Percentiles rank a stretch among this genome's conserved stretches.
phyloP scores from a whole-genome alignment of 2,113 vertebrate species.

The Drymodes brunneopygia region DNA sequence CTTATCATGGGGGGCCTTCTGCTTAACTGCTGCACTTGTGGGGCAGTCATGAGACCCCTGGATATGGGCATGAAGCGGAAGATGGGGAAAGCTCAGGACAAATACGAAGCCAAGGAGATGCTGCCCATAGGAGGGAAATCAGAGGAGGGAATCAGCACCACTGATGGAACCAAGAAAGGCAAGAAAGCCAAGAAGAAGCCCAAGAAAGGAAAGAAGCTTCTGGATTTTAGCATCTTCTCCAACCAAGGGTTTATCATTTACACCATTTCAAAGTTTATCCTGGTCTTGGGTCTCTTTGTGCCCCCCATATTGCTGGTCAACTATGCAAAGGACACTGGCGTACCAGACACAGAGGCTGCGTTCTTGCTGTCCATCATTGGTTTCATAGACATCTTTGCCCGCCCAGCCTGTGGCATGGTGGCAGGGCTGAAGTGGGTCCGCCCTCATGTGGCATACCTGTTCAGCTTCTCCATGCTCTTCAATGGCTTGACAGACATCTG shows the following conservation, averaged over 20 bases:
- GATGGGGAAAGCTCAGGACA: constrained; percentile 9
- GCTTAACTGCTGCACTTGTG: constrained; percentile 79
- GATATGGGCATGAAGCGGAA: constrained; percentile 18
- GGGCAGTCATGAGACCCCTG: constrained; percentile 77
- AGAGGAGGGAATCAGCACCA: constrained; percentile 15
- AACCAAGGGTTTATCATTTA: constrained; percentile 75
- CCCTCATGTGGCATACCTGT: constrained; percentile 67
- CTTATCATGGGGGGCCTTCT: constrained; percentile 80
- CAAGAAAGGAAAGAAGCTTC: constrained; percentile 69
- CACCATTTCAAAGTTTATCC: constrained; percentile 73
- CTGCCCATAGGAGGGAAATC: constrained; percentile 38
- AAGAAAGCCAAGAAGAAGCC: constrained; percentile 55
- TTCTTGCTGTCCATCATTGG: constrained; percentile 79
- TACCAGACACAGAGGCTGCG: constrained; percentile 75
- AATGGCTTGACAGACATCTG: constrained; percentile 76
- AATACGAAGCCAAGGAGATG: constrained; percentile 67
- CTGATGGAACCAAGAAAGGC: constrained; percentile 50
- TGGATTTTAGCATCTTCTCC: constrained; percentile 76
- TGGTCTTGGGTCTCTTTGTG: constrained; percentile 79
- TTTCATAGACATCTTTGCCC: constrained; percentile 79
- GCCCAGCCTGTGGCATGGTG: constrained; percentile 75
- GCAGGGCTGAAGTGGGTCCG: constrained; percentile 74
- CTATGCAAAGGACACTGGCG: constrained; percentile 77
- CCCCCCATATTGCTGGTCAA: constrained; percentile 79
- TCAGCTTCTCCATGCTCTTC: constrained; percentile 78